phyloP scores from a whole-genome alignment of 2,888 invertebrate species.

The Phasia obesa region DNA sequence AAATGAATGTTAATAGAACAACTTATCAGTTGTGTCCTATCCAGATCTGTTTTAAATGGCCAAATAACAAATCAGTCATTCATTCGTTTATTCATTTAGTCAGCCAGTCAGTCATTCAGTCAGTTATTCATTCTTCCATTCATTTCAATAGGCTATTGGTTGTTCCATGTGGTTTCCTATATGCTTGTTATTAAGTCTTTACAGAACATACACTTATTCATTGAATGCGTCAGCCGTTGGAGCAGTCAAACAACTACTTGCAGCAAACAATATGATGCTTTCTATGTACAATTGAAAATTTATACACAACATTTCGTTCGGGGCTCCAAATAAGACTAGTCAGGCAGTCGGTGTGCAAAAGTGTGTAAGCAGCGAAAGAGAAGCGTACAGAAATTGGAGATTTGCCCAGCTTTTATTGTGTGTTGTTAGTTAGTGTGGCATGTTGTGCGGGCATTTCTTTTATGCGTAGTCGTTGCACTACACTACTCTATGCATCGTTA shows the following conservation, averaged over 20 bases:
- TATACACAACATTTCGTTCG: conserved; percentile 10
- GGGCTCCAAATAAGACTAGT: neutral
- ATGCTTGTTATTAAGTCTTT: conserved; percentile 9
- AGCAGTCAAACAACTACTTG: too few relatives aligned
- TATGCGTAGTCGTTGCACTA: conserved; percentile 3
- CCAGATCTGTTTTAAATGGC: too few relatives aligned
- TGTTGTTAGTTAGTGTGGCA: conserved; percentile 4
- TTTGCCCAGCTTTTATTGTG: conserved; percentile 29
- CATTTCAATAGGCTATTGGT: neutral
- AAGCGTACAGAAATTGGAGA: conserved; percentile 31
- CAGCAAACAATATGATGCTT: neutral
- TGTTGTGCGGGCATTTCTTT: conserved; percentile 1
- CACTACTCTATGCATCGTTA: conserved; percentile 44
- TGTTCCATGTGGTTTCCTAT: conserved; percentile 34
- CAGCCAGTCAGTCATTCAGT: neutral
- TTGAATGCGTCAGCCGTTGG: too few relatives aligned
- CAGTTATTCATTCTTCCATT: conserved; percentile 1
- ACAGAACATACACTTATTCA: neutral
- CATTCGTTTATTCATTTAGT: too few relatives aligned
- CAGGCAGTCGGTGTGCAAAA: neutral
- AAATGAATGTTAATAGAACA: too few relatives aligned
- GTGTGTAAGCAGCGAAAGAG: neutral
- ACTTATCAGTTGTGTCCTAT: too few relatives aligned
- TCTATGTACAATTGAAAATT: conserved; percentile 37
- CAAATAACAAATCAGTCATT: too few relatives aligned